Percentiles rank a stretch among this genome's conserved stretches.
These are phyloP conservation scores for Bursaphelenchus mucronatus DNA, from an alignment of 1,140 invertebrate genomes.

Conservation along the genomic window DNA sequence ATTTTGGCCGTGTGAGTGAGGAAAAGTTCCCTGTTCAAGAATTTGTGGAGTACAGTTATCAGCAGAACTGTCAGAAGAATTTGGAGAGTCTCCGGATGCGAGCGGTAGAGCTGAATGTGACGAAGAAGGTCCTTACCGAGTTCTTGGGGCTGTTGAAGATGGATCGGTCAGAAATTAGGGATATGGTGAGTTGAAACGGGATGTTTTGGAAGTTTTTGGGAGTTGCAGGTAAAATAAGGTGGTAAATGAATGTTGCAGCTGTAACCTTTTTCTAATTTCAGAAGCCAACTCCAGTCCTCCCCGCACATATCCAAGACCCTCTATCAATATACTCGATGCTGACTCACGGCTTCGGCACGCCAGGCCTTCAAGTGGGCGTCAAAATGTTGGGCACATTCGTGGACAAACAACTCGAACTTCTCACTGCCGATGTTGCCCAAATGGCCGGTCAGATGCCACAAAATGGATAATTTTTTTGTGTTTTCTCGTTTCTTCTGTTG, in stretches of 20 bases:
- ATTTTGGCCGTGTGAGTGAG: slow-evolving; percentile 43
- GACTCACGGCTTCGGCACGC: slow-evolving; percentile 46
- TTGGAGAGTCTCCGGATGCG: background rate
- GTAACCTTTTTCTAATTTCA: slow-evolving; percentile 21
- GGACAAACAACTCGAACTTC: slow-evolving; percentile 26
- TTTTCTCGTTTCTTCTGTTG: too few species aligned
- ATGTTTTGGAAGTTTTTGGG: too few species aligned
- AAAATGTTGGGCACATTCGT: slow-evolving; percentile 31
- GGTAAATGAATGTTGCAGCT: too few species aligned
- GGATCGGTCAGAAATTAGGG: slow-evolving; percentile 15
- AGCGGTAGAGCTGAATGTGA: background rate
- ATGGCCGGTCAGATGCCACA: too few species aligned
- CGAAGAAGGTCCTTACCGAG: slow-evolving; percentile 1
- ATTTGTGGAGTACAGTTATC: slow-evolving; percentile 23
- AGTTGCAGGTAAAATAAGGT: too few species aligned
- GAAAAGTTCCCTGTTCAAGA: slow-evolving; percentile 40
- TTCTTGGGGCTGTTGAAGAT: slow-evolving; percentile 8
- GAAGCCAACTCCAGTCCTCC: slow-evolving; percentile 41
- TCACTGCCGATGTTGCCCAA: background rate
- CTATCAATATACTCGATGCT: slow-evolving; percentile 52
- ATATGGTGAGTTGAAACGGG: background rate
- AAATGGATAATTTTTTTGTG: too few species aligned
- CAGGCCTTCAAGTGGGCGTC: slow-evolving; percentile 30
- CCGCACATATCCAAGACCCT: slow-evolving; percentile 36
- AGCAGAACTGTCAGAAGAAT: background rate